These are phyloP conservation scores for Zaprionus kolodkinae DNA, from an alignment of 1,140 invertebrate species.

Conservation along the genomic window DNA sequence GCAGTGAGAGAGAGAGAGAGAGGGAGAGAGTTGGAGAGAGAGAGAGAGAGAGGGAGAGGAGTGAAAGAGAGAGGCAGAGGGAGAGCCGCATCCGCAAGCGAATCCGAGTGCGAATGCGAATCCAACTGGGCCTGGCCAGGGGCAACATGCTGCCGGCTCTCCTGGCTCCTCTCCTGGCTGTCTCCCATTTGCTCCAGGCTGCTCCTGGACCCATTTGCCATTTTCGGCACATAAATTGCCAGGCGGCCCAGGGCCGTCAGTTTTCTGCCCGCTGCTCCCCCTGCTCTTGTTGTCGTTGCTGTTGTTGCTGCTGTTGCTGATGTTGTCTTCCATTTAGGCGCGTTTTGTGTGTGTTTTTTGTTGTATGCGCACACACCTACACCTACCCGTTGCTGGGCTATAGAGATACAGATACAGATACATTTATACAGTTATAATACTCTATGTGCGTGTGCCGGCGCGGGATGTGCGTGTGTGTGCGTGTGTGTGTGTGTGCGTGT, in stretches of 20 bases:
- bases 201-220: constrained; percentile 42
- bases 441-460: neutral
- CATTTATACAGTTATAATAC: constrained; percentile 21
- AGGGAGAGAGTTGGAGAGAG: neutral
- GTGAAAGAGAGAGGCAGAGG: neutral
- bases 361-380: neutral
- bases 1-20: constrained; percentile 11
- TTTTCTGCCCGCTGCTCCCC: constrained; percentile 15
- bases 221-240: constrained; percentile 65
- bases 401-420: neutral
- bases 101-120: constrained; percentile 1
- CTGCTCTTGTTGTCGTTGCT: constrained; percentile 13
- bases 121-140: constrained; percentile 6
- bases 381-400: neutral
- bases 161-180: neutral
- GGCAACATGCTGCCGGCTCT: neutral
- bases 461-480: neutral
- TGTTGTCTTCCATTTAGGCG: constrained; percentile 75
- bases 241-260: constrained; percentile 22
- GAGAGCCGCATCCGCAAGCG: neutral
- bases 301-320: constrained; percentile 24
- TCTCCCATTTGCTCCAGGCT: constrained; percentile 18
- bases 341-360: constrained; percentile 51
- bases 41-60: neutral
- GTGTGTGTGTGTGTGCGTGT: constrained; percentile 41